Evolutionary conservation across 2,888 invertebrate genomes (phyloP), one percentile per base, ranked within the genome.

Genomic region (Ectemnius lituratus): DNA sequence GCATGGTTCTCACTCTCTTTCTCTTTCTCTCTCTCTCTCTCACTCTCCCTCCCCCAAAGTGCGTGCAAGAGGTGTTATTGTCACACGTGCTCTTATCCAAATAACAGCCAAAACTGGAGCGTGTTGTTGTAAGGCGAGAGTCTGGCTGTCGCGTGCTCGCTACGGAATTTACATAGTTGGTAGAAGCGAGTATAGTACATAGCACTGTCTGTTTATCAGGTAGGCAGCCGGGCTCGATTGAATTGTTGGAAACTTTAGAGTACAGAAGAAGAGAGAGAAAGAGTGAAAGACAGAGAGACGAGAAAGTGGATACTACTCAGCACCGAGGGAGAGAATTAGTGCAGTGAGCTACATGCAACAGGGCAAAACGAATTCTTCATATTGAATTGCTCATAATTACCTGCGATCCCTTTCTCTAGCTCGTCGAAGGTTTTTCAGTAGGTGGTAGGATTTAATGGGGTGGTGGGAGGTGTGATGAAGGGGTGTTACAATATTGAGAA

Each of bases 401-500:
- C 66, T 66, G 66, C 16, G 52, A 52, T 52, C n/a, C 13, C 52
- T 52, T 52, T 16, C 8, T 5, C 52, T 16, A 52, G 52, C 52
- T 52, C 37, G 37, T 37, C 37, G 37, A 37, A 37, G 5, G 37
- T 37, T 52, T 57, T 16, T 57, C 57, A 16, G 27, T 20, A 27
- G 16, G 20, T 58, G 4, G 58, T 16, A 16, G 16, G 52, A 11
- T 14, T 11, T 11, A 52, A 13, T 52, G 52, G 13, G 37, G 52
- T 11, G 52, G 52, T 16, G 11, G 16, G 14, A 13, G n/a, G 52
- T 52, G 16, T 52, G n/a, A 16, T 52, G 47, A 27, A 46, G 68
- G 71, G 62, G 64, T 69, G 52, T 77, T 57, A 62, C 78, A 62
- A 52, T 52, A 84, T 85, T 84, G 75, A 83, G 85, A 86, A 88